These are phyloP conservation scores for Dryobota labecula DNA, from an alignment of 2,888 invertebrate species.

Conservation along the genomic window DNA sequence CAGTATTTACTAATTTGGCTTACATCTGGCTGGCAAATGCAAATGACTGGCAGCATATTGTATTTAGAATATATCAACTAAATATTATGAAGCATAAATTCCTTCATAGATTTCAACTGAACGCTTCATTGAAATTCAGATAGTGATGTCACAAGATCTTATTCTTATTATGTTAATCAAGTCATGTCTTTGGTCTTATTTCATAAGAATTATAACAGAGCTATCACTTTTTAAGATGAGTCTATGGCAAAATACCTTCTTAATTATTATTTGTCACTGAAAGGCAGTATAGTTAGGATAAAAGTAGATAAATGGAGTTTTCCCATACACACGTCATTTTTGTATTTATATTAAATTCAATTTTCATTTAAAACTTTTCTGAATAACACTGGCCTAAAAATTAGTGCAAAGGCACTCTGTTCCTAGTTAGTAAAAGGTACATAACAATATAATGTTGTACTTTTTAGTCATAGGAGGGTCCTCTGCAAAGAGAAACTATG, in stretches of 20 bases:
- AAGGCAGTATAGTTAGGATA: slow-evolving; percentile 48
- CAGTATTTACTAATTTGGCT: slow-evolving; percentile 34
- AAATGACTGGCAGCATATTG: slow-evolving; percentile 11
- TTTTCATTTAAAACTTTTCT: slow-evolving; percentile 19
- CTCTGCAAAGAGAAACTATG: slow-evolving; percentile 91
- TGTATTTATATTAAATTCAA: slow-evolving; percentile 22
- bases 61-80: slow-evolving; percentile 5
- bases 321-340: slow-evolving; percentile 11
- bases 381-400: slow-evolving; percentile 37
- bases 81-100: slow-evolving; percentile 30
- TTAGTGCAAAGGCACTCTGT: slow-evolving; percentile 55
- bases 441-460: slow-evolving; percentile 22
- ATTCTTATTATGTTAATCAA: slow-evolving; percentile 13
- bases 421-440: slow-evolving; percentile 19
- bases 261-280: slow-evolving; percentile 51
- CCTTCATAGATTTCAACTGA: slow-evolving; percentile 20
- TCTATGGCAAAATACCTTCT: slow-evolving; percentile 11
- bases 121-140: slow-evolving; percentile 38
- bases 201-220: slow-evolving; percentile 11
- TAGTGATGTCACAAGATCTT: slow-evolving; percentile 40
- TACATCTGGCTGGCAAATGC: slow-evolving; percentile 7
- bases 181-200: slow-evolving; percentile 38
- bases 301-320: slow-evolving; percentile 20
- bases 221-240: slow-evolving; percentile 17
- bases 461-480: slow-evolving; percentile 90